Evolutionary conservation across 2,113 vertebrate species (phyloP).

Genomic region (Oryzias javanicus): DNA sequence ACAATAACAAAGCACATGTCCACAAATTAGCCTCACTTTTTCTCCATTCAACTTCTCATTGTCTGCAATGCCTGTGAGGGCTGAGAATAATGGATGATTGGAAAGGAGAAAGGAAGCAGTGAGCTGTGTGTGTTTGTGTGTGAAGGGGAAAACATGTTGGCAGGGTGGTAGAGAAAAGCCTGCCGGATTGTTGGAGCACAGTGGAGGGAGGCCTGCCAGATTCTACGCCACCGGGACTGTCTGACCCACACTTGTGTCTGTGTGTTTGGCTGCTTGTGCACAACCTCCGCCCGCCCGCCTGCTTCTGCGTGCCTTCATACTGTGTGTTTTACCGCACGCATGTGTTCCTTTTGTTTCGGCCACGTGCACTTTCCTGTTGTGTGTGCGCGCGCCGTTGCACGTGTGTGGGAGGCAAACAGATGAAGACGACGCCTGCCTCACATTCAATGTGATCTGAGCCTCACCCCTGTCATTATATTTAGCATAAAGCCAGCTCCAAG

Average conservation of each 20-base stretch:
- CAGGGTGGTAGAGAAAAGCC: constrained; percentile 70
- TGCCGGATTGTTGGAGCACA: constrained; percentile 70
- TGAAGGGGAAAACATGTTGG: constrained; percentile 53
- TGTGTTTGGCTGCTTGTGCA: constrained; percentile 43
- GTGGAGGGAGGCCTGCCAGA: constrained; percentile 67
- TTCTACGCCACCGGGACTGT: constrained; percentile 64
- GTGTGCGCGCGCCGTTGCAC: constrained; percentile 9
- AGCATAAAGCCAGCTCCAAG: constrained; percentile 56
- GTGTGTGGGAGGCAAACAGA: constrained; percentile 58
- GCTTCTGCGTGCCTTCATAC: constrained; percentile 27
- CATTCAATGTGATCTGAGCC: constrained; percentile 61
- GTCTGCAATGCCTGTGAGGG: constrained; percentile 67
- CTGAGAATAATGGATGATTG: constrained; percentile 68
- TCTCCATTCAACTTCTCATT: constrained; percentile 63
- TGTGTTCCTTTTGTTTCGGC: constrained; percentile 8
- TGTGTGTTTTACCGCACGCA: constrained; percentile 9
- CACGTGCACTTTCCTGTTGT: constrained; percentile 17
- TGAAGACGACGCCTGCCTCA: constrained; percentile 58
- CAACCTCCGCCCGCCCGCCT: constrained; percentile 26
- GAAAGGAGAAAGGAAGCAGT: constrained; percentile 56
- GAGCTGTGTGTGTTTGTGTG: constrained; percentile 31
- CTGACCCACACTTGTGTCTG: constrained; percentile 58
- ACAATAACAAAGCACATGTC: constrained; percentile 72
- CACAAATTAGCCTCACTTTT: constrained; percentile 71
- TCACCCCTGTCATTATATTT: constrained; percentile 73